Evolutionary conservation across 2,797 vertebrate genomes (phyloP).

Genomic region (Sphenodon punctatus): DNA sequence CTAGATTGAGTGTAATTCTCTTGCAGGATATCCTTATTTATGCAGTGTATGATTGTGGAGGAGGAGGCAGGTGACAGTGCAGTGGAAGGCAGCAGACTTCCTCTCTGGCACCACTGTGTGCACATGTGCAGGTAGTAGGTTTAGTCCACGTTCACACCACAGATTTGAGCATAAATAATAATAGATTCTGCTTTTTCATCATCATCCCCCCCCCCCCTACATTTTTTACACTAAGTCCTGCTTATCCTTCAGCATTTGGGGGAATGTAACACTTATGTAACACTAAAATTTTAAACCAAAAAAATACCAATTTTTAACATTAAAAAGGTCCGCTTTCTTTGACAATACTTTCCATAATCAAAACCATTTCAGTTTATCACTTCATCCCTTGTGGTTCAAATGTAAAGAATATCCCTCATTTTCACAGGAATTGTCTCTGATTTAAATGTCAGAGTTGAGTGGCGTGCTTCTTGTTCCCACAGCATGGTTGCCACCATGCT

Average conservation of each 20-base stretch:
- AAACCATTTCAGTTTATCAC: conserved; percentile 40
- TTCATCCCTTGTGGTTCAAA: conserved; percentile 35
- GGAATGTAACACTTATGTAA: conserved; percentile 37
- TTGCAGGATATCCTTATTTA: no score
- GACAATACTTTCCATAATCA: conserved; percentile 38
- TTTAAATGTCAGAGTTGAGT: conserved; percentile 31
- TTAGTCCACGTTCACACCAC: no score
- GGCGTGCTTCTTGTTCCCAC: not conserved
- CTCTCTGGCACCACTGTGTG: no score
- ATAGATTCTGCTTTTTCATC: no score
- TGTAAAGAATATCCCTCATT: conserved; percentile 29
- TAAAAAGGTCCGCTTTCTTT: conserved; percentile 47
- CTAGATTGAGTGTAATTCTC: no score
- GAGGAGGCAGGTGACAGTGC: no score
- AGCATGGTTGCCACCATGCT: not conserved
- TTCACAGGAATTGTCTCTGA: conserved; percentile 26
- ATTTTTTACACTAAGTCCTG: not conserved
- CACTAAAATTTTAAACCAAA: conserved; percentile 47
- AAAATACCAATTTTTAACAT: conserved; percentile 39
- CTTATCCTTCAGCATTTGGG: not conserved
- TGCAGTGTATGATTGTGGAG: no score
- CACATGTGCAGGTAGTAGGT: no score
- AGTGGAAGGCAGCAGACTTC: no score
- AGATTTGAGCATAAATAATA: no score
- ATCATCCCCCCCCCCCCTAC: no score